Evolutionary conservation across 1,140 invertebrate species (phyloP), one percentile per base, ranked within the genome.

Genomic region (Diorhabda sublineata): DNA sequence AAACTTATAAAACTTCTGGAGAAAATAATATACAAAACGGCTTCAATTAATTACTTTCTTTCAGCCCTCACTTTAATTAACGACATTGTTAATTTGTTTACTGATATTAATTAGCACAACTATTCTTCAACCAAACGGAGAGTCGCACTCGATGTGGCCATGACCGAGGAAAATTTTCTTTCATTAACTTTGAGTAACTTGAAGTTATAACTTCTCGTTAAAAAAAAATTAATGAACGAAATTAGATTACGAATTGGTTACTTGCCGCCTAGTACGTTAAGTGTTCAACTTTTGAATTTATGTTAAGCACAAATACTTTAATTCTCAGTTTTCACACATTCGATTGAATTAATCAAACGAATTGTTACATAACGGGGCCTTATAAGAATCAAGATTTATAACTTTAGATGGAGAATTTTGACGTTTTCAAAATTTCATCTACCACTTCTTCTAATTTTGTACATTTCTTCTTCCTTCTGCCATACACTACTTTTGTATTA

Each of bases 71-170:
- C 41, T 57, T 65, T 58, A 65, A 65, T 65, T 65, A 65, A 57
- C 41, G 64, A 57, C 47, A 47, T 64, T 43, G 64, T 56, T 57
- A 65, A 65, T 65, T 65, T 65, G 64, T 65, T 65, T 65, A 57
- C 64, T 43, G 47, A 47, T 65, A 65, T 65, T 65, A 65, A 65
- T 65, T 65, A 43, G 44, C 41, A 65, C 64, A 42, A 57, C 52
- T 43, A 57, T 65, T 65, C 64, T 65, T 65, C 9, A 11, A 65
- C 26, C 26, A 26, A 26, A 26, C n/a, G 58, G 7, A 8, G 41
- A 58, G 26, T 58, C 64, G 45, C 47, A 64, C 44, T 62, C 42
- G 44, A 62, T 44, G 42, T 62, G 9, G 43, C 9, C 45, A 52
- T 52, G 47, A 52, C 47, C 47, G 47, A 52, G 3, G 47, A 52